Evolutionary conservation across 64 coral and sea anemone genomes (phyloP).

Genomic region (Orbicella faveolata): DNA sequence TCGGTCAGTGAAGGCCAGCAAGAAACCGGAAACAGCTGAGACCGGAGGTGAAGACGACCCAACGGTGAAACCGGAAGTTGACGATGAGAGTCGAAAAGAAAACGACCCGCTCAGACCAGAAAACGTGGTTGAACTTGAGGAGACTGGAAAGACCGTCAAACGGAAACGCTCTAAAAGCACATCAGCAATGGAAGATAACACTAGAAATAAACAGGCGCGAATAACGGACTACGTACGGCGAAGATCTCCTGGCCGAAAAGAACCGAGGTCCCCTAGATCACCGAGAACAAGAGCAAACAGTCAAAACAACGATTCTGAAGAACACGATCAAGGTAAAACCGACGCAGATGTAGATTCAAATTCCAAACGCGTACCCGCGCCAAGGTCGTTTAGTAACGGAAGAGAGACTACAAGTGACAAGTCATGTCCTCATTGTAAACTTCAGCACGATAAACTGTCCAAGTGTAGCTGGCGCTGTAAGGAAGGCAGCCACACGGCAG

Average conservation of each 20-base stretch:
- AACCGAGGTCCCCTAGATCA: not conserved
- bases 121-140: not conserved
- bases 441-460: slow-evolving; percentile 44
- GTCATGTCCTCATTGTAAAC: slow-evolving; percentile 61
- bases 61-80: slow-evolving; percentile 23
- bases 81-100: slow-evolving; percentile 42
- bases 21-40: not conserved
- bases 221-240: slow-evolving; percentile 33
- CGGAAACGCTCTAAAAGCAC: slow-evolving; percentile 35
- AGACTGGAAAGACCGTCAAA: not conserved
- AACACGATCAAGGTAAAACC: slow-evolving; percentile 18
- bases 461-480: not conserved
- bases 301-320: slow-evolving; percentile 9
- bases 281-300: not conserved
- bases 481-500: not conserved
- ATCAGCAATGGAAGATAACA: not conserved
- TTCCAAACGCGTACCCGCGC: slow-evolving; percentile 1
- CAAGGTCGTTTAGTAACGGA: slow-evolving; percentile 31
- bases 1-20: not conserved
- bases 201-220: not conserved
- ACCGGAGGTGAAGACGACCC: not conserved
- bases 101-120: slow-evolving; percentile 35
- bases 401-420: not conserved
- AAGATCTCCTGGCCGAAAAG: slow-evolving; percentile 7
- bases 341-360: slow-evolving; percentile 17